A percentile compares a stretch with the other conserved stretches of the same genome.
Evolutionary conservation across 92 coral and sea anemone genomes (phyloP).

Genomic region (Epizoanthus stellaris): DNA sequence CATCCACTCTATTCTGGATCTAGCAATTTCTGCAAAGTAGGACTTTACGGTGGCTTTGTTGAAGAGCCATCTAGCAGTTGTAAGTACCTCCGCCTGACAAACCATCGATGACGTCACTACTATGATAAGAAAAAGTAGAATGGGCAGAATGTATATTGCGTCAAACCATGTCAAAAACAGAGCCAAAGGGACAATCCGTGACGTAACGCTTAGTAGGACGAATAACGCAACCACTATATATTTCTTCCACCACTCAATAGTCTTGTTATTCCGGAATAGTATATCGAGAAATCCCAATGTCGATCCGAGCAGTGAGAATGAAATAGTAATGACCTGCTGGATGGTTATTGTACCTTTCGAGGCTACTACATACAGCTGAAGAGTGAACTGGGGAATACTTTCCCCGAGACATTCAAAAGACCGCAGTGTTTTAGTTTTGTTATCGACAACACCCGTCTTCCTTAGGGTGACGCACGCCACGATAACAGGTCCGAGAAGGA

Average conservation of each 20-base stretch:
- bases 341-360: not conserved
- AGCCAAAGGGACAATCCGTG: conserved; percentile 9
- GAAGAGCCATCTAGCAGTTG: not conserved
- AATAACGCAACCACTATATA: not conserved
- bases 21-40: conserved; percentile 3
- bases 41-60: not conserved
- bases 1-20: conserved; percentile 10
- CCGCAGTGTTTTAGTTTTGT: not conserved
- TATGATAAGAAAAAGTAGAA: not conserved
- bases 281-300: not conserved
- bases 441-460: conserved; percentile 6
- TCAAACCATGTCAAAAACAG: conserved; percentile 14
- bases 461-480: not conserved
- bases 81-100: not conserved
- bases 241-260: not conserved
- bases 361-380: not conserved
- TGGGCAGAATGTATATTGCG: conserved; percentile 2
- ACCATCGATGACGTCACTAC: conserved; percentile 13
- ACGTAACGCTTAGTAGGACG: not conserved
- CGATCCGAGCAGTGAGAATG: not conserved
- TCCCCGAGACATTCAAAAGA: conserved; percentile 18
- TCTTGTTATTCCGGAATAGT: not conserved
- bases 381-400: not conserved
- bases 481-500: conserved; percentile 13
- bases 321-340: not conserved